Percentiles rank a stretch among this genome's conserved stretches.
Conservation (phyloP, 2,113 vertebrate genomes). For the Pycnonotus jocosus region DNA sequence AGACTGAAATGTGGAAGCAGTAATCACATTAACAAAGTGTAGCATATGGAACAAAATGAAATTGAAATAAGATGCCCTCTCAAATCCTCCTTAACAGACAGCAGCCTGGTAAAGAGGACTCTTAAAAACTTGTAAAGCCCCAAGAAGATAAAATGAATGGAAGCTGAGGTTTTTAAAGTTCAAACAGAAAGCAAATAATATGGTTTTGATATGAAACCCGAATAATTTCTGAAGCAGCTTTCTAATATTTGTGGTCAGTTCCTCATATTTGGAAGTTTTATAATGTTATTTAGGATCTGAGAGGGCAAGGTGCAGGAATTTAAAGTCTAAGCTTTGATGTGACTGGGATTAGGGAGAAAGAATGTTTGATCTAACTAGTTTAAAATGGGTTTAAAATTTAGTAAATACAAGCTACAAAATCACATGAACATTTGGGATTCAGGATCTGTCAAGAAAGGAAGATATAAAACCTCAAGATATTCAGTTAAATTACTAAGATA, state of each 20-base stretch:
- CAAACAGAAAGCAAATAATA: neutral
- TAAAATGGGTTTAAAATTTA: neutral
- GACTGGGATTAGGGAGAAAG: neutral
- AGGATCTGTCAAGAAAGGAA: neutral
- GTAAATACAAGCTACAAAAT: neutral
- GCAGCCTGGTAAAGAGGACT: neutral
- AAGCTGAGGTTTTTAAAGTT: neutral
- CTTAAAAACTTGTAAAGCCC: neutral
- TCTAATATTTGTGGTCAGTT: neutral
- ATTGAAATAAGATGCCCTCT: neutral
- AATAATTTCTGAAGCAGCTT: neutral
- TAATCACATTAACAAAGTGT: neutral
- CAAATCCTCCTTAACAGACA: neutral
- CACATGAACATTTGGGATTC: neutral
- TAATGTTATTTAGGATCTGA: neutral
- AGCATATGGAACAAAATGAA: neutral
- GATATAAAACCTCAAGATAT: neutral
- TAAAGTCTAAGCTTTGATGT: neutral
- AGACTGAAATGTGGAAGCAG: neutral
- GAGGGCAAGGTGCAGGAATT: neutral
- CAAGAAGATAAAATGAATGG: neutral
- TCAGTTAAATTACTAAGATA: neutral
- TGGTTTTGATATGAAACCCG: neutral
- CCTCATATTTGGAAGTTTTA: neutral
- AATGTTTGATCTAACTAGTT: neutral